Evolutionary conservation across 1,140 invertebrate species (phyloP).

Genomic region (Notospermus geniculatus): DNA sequence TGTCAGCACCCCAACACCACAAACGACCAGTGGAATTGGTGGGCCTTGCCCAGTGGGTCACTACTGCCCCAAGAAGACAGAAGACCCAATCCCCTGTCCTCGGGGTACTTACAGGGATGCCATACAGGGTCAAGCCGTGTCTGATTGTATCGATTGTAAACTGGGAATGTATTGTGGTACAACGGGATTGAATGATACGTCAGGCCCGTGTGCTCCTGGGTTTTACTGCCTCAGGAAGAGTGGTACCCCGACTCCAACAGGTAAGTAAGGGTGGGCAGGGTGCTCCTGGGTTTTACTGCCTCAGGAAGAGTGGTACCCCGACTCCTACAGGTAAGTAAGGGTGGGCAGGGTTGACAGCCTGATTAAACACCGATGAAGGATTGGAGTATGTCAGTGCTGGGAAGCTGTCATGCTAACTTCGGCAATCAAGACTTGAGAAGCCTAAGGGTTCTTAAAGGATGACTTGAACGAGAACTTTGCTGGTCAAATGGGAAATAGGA

Average conservation of each 20-base stretch:
- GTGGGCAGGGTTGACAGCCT: too few species aligned
- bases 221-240: slow-evolving; percentile 45
- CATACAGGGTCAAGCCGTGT: slow-evolving; percentile 17
- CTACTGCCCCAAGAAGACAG: slow-evolving; percentile 42
- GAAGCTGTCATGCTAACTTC: too few species aligned
- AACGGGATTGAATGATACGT: slow-evolving; percentile 28
- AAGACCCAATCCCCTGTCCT: slow-evolving; percentile 42
- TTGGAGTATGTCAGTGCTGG: too few species aligned
- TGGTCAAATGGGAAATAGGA: too few species aligned
- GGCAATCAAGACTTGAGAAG: too few species aligned
- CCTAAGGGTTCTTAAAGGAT: neutral
- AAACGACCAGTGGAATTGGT: slow-evolving; percentile 40
- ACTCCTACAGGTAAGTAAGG: too few species aligned
- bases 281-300: too few species aligned
- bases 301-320: too few species aligned
- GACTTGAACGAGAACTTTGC: neutral
- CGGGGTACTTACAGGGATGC: slow-evolving; percentile 44
- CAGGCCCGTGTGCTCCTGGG: slow-evolving; percentile 40
- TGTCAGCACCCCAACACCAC: slow-evolving; percentile 38
- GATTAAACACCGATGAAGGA: too few species aligned
- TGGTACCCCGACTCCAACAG: slow-evolving; percentile 37
- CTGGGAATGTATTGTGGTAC: slow-evolving; percentile 44
- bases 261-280: too few species aligned
- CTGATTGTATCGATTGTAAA: slow-evolving; percentile 40
- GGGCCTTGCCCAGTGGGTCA: slow-evolving; percentile 46